A percentile compares a stretch with the other conserved stretches of the same genome.
Conservation (phyloP, 2,113 vertebrate genomes). For the Puntigrus tetrazona region DNA sequence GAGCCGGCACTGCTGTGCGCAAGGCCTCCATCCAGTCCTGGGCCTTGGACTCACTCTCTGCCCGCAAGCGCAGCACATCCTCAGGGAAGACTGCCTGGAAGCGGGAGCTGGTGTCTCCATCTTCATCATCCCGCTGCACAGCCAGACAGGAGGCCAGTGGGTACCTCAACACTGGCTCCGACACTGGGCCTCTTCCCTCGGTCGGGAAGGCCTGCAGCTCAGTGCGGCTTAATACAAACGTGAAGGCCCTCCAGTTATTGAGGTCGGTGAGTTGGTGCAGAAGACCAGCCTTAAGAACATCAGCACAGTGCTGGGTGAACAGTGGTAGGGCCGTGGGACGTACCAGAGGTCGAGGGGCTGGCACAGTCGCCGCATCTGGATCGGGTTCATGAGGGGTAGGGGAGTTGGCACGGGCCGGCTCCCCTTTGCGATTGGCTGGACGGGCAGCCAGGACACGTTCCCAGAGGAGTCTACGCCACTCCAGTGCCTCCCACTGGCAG, state of each 20-base stretch:
- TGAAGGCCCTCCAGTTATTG: slow-evolving; percentile 93
- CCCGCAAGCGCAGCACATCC: slow-evolving; percentile 84
- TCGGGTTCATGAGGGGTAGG: slow-evolving; percentile 28
- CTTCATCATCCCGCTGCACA: slow-evolving; percentile 80
- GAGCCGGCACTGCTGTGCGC: slow-evolving; percentile 74
- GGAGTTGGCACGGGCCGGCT: slow-evolving; percentile 39
- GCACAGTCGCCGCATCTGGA: slow-evolving; percentile 43
- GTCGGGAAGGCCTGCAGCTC: slow-evolving; percentile 87
- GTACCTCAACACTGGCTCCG: slow-evolving; percentile 84
- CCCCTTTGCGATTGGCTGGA: slow-evolving; percentile 56
- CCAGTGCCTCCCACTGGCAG: slow-evolving; percentile 88
- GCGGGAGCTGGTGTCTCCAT: slow-evolving; percentile 67
- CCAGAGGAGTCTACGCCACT: slow-evolving; percentile 92
- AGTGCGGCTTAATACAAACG: slow-evolving; percentile 86
- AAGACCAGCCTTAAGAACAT: slow-evolving; percentile 85
- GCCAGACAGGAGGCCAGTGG: slow-evolving; percentile 81
- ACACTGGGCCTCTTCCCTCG: slow-evolving; percentile 80
- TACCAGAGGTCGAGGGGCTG: slow-evolving; percentile 62
- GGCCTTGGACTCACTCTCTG: slow-evolving; percentile 82
- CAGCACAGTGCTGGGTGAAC: slow-evolving; percentile 76
- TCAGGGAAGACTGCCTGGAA: slow-evolving; percentile 90
- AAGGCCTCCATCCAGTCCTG: slow-evolving; percentile 90
- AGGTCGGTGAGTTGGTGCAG: slow-evolving; percentile 86
- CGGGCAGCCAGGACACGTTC: slow-evolving; percentile 78
- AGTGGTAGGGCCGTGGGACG: slow-evolving; percentile 78